Base-by-base conservation (phyloP, 2,888 invertebrate species). In the Neoitamus cyanurus region DNA sequence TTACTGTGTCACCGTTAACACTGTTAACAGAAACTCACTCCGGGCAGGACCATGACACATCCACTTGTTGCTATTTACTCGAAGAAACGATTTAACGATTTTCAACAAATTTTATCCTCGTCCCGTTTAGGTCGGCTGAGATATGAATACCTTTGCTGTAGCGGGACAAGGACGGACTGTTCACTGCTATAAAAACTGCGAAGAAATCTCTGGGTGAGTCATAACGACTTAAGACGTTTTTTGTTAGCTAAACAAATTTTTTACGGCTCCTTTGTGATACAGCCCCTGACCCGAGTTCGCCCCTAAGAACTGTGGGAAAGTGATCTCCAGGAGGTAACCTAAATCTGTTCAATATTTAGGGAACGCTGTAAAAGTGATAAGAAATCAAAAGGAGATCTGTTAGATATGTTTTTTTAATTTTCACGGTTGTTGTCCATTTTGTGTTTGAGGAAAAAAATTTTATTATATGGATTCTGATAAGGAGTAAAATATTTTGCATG, bases 281-380 rank as follows among this genome's bases (percentile, higher is more conserved):
- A 58, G 20, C 11, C 42, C 28, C 28, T 28, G 42, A 37, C 75
- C 46, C 73, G 1, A 73, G 37, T 73, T 73, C 11, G 6, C 25
- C 25, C 28, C 42, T 42, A 42, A 75, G 30, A 75, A 46, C 75
- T 75, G 75, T 75, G 75, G 75, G 75, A 75, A 75, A 75, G 75
- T 75, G 28, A 46, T 42, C 75, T 42, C 75, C 75, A 42, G 75
- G 75, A 75, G 75, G 75, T 75, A 37, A 20, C 3, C 20, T 3
- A 70, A 28, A 20, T 48, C 48, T 58, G 15, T 58, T 25, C 58
- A 58, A 58, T 58, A 58, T 20, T 58, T 58, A 46, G 25, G 20
- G 25, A 58, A 58, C 15, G 9, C 15, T 20, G 48, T n/a, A 20
- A 48, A 48, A 5, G 6, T 15, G 15, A 48, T 48, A 48, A 48